Evolutionary conservation across 2,797 vertebrate species (phyloP).

Genomic region (Ptychobarbus kaznakovi): DNA sequence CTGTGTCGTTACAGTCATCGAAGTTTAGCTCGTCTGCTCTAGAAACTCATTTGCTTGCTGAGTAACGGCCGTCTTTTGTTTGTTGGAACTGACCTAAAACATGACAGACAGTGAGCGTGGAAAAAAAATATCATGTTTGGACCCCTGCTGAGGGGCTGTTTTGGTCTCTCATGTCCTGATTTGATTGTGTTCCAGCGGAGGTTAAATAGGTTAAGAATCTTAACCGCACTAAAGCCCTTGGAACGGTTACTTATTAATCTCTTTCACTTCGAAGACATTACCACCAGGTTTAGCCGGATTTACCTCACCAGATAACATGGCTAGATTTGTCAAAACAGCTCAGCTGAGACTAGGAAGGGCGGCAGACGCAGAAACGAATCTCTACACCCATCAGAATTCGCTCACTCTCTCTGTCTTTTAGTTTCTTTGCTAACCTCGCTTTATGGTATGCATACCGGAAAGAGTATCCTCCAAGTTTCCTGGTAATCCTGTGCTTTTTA

Average conservation of each 20-base stretch:
- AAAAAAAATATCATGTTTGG: conserved; percentile 39
- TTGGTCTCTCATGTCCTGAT: conserved; percentile 74
- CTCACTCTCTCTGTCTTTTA: neutral
- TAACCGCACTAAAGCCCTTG: conserved; percentile 89
- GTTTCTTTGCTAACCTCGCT: conserved; percentile 9
- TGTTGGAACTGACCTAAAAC: conserved; percentile 42
- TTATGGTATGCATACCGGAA: conserved; percentile 31
- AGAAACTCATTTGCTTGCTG: neutral
- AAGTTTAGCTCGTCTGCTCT: neutral
- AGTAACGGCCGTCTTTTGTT: neutral
- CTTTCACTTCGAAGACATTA: conserved; percentile 90
- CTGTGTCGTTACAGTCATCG: conserved; percentile 11
- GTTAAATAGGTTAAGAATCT: conserved; percentile 94
- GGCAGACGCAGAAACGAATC: conserved; percentile 40
- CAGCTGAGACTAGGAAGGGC: conserved; percentile 67
- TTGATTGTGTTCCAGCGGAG: conserved; percentile 83
- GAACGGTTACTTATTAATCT: conserved; percentile 94
- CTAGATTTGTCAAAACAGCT: conserved; percentile 75
- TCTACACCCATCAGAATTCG: neutral
- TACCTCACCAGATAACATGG: conserved; percentile 82
- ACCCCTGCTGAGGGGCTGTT: conserved; percentile 30
- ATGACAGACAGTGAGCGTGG: conserved; percentile 23
- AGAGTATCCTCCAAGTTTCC: conserved; percentile 37
- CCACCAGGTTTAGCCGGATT: conserved; percentile 92
- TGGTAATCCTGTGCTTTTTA: conserved; percentile 44